phyloP scores from a whole-genome alignment of 2,888 invertebrate species.

The Physocephala rufipes region DNA sequence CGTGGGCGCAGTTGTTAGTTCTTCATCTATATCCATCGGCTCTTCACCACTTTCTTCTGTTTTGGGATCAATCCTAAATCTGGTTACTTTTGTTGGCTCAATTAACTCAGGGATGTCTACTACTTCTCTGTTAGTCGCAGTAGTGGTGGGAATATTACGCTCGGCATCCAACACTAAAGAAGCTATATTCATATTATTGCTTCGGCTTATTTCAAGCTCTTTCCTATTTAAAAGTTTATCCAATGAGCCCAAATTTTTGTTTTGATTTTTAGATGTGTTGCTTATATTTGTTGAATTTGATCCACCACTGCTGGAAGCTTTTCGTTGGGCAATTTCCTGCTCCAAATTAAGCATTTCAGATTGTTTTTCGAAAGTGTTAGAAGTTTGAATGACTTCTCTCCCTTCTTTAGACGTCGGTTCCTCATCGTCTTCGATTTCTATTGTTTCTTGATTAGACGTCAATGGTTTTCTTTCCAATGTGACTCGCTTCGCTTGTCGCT shows the following conservation, averaged over 20 bases:
- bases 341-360: conserved; percentile 51
- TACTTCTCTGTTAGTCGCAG: not conserved
- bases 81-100: conserved; percentile 16
- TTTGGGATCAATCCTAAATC: conserved; percentile 37
- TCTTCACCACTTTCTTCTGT: conserved; percentile 52
- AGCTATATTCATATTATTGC: conserved; percentile 43
- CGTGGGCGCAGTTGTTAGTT: conserved; percentile 57
- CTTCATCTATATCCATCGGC: conserved; percentile 61
- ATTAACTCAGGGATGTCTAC: not conserved
- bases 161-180: conserved; percentile 10
- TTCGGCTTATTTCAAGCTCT: conserved; percentile 63
- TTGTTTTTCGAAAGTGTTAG: not conserved
- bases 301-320: conserved; percentile 54
- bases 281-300: conserved; percentile 45
- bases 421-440: conserved; percentile 46
- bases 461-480: conserved; percentile 45
- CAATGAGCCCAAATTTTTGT: conserved; percentile 67
- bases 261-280: conserved; percentile 54
- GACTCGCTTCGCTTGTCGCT: conserved; percentile 23
- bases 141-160: not conserved
- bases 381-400: conserved; percentile 46
- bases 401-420: not conserved
- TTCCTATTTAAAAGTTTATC: conserved; percentile 70
- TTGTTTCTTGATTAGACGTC: conserved; percentile 34
- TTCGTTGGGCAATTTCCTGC: conserved; percentile 61